Conservation (phyloP, 2,888 invertebrate genomes). For the Prosopocoilus inquinatus region DNA sequence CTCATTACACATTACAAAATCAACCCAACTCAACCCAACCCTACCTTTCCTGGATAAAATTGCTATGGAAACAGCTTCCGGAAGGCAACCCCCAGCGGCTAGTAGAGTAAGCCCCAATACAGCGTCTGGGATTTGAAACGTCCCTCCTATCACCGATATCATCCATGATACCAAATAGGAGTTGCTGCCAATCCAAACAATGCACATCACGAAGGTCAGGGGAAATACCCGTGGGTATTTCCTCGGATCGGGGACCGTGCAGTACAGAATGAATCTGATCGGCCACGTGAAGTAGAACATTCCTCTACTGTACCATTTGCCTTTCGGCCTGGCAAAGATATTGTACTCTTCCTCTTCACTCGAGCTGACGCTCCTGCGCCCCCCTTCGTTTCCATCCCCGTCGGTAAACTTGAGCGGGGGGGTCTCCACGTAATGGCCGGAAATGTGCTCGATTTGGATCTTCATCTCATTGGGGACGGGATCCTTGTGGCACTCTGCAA, state of each 20-base stretch:
- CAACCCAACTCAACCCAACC: no score
- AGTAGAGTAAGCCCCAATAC: constrained; percentile 90
- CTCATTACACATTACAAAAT: no score
- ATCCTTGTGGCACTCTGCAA: no score
- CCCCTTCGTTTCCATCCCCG: no score
- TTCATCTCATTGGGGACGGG: not conserved
- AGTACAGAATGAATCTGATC: constrained; percentile 61
- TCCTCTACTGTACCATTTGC: constrained; percentile 42
- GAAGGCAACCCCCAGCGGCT: constrained; percentile 87
- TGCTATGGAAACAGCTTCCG: constrained; percentile 78
- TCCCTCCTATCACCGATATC: constrained; percentile 56
- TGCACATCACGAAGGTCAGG: constrained; percentile 79
- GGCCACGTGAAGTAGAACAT: constrained; percentile 77
- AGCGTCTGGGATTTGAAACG: constrained; percentile 78
- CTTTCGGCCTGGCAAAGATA: constrained; percentile 29
- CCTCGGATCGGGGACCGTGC: constrained; percentile 71
- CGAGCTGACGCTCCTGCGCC: no score
- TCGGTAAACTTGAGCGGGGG: no score
- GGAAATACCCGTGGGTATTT: constrained; percentile 65
- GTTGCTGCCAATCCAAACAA: constrained; percentile 79
- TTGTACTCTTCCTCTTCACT: constrained; percentile 5
- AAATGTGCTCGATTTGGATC: not conserved
- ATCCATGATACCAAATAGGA: constrained; percentile 86
- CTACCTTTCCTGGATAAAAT: constrained; percentile 83
- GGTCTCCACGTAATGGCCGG: no score